These are phyloP conservation scores for Theristicus caerulescens DNA, from an alignment of 2,113 vertebrate genomes.

Conservation along the genomic window DNA sequence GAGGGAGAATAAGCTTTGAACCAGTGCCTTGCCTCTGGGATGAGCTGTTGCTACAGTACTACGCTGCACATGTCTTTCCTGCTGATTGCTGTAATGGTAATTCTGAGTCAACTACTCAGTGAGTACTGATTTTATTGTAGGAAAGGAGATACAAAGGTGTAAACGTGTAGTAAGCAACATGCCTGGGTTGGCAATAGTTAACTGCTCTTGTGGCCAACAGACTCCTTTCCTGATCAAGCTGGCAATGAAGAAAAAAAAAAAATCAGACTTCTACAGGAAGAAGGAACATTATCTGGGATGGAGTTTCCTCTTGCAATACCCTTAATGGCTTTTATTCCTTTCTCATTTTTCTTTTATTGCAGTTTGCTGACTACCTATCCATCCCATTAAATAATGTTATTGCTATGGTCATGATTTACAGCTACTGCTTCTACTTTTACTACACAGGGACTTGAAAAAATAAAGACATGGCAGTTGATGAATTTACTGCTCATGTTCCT, in stretches of 20 bases:
- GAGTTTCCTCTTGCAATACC: background rate
- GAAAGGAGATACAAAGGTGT: background rate
- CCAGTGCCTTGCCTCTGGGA: background rate
- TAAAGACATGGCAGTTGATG: background rate
- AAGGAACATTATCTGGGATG: background rate
- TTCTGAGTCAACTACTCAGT: background rate
- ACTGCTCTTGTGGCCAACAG: background rate
- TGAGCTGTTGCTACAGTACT: background rate
- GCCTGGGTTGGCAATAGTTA: background rate
- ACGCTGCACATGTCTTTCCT: fast-evolving
- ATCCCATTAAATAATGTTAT: background rate
- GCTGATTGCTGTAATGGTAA: background rate
- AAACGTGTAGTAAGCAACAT: background rate
- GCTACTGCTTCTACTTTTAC: background rate
- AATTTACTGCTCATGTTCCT: background rate
- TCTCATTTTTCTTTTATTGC: background rate
- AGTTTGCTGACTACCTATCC: background rate
- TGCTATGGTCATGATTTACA: background rate
- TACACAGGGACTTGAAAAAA: background rate
- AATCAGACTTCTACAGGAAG: background rate
- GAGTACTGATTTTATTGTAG: background rate
- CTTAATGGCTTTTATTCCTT: background rate
- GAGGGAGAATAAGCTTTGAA: background rate
- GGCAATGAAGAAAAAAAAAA: background rate
- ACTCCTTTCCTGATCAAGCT: background rate